Evolutionary conservation across 2,797 vertebrate genomes (phyloP), one percentile per base, ranked within the genome.

Genomic region (Microtus agrestis): DNA sequence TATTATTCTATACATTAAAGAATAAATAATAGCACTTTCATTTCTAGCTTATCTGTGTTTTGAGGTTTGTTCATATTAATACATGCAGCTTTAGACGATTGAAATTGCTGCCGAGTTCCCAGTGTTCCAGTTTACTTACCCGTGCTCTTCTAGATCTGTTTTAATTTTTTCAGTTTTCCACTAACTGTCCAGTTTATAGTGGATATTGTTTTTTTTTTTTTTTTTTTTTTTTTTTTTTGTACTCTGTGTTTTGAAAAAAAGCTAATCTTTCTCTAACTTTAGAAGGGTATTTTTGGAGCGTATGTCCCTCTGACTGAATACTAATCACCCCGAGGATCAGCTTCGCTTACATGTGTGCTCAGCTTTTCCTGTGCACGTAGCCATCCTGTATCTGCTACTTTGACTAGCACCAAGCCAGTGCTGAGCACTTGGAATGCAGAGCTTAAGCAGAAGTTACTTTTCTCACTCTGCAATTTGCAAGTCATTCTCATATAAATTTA

Each of bases 401-500:
- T 93, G 29, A 85, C 21, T 40, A 71, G 25, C 81, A 59, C 23
- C 59, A 27, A 89, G 51, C 51, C n/a, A 37, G 81, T 48, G 31
- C 40, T 27, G 59, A 69, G 9, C 40, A 46, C 15, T 73, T 89
- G 23, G 78, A 69, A 65, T 87, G 65, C 34, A 95, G 29, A 93
- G 48, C 40, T 91, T 90, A 82, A 89, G 59, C 95, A 93, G 59
- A 95, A 95, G 59, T 91, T 84, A 89, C 76, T 94, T 93, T 95
- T 82, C 91, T 78, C 77, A 91, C 61, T 87, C 21, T 80, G 87
- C 82, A 93, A 56, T 96, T 94, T 97, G 81, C 67, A 95, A 90
- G 84, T 96, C 92, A 82, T 80, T 93, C 80, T 96, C 46, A 23
- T 94, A 88, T 85, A 89, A 93, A 93, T 92, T 85, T 95, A 87